These are phyloP conservation scores for Anguilla obscura DNA, from an alignment of 2,797 vertebrate species.

Conservation along the genomic window DNA sequence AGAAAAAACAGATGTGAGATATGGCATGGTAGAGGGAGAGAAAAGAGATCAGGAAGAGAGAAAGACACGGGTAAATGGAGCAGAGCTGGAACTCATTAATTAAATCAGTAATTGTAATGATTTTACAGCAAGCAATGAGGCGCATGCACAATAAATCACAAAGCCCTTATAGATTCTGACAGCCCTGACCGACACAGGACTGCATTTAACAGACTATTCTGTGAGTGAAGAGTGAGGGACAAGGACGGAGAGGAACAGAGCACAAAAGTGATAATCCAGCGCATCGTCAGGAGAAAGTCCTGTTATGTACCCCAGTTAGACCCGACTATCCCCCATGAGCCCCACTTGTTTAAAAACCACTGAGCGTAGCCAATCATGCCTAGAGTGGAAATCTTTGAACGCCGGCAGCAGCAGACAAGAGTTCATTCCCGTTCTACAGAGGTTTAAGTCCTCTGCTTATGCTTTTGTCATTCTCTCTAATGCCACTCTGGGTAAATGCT, in stretches of 20 bases:
- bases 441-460: not conserved
- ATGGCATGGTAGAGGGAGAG: not conserved
- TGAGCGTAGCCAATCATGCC: not conserved
- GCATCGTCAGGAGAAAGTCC: not conserved
- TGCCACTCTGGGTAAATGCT: not conserved
- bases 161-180: conserved; percentile 2
- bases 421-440: not conserved
- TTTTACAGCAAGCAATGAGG: conserved; percentile 9
- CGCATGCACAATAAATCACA: conserved; percentile 18
- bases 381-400: not conserved
- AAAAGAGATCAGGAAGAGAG: not conserved
- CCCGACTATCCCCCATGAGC: not conserved
- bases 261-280: not conserved
- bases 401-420: not conserved
- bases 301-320: not conserved
- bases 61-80: conserved; percentile 1
- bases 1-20: not conserved
- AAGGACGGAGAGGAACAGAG: not conserved
- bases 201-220: not conserved
- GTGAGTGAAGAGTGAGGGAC: not conserved
- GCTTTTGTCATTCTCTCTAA: not conserved
- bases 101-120: conserved; percentile 12
- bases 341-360: not conserved
- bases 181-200: not conserved
- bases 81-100: conserved; percentile 14